Conservation (phyloP, 2,797 vertebrate genomes). For the Arremon aurantiirostris region DNA sequence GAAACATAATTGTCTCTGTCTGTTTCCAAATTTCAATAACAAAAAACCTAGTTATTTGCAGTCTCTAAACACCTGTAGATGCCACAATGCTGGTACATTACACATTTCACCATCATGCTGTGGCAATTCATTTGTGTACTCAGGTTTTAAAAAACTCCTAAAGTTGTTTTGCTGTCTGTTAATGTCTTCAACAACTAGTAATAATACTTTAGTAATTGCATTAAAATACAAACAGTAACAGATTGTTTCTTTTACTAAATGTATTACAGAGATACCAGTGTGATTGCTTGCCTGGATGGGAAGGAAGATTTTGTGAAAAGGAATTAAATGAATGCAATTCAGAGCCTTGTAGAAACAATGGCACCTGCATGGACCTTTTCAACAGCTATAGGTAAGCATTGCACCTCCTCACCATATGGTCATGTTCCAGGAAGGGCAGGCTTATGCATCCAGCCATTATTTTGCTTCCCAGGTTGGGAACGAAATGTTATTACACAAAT, state of each 20-base stretch:
- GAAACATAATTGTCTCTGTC: neutral
- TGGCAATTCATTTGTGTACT: neutral
- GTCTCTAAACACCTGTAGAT: neutral
- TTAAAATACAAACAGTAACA: neutral
- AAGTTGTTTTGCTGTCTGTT: neutral
- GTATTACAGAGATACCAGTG: constrained; percentile 81
- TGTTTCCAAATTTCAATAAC: neutral
- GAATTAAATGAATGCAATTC: constrained; percentile 82
- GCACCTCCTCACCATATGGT: neutral
- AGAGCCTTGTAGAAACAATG: constrained; percentile 83
- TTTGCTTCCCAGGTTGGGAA: neutral
- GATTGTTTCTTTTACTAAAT: neutral
- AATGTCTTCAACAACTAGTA: neutral
- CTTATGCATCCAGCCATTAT: neutral
- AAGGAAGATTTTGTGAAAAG: constrained; percentile 80
- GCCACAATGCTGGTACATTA: neutral
- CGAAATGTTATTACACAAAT: neutral
- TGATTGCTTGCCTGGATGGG: constrained; percentile 79
- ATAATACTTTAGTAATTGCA: neutral
- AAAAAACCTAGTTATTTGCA: neutral
- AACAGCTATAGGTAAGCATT: constrained; percentile 78
- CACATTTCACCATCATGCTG: neutral
- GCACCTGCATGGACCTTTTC: constrained; percentile 81
- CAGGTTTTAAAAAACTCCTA: neutral
- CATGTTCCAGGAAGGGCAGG: neutral